Percentiles rank a stretch among this genome's conserved stretches.
phyloP scores from a whole-genome alignment of 2,888 invertebrate species.

The Heliconius ethilla region DNA sequence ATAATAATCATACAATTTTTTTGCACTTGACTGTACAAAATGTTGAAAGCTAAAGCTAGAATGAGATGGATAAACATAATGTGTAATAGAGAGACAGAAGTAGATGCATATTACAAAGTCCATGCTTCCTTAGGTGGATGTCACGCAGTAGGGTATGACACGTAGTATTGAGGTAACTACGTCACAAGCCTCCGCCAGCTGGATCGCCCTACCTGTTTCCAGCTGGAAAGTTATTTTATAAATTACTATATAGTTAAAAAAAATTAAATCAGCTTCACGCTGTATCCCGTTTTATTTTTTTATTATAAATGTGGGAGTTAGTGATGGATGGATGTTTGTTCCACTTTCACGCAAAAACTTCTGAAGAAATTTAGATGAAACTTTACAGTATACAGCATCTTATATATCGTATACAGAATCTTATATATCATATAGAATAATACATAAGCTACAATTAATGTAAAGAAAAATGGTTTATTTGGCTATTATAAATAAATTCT shows the following conservation, averaged over 20 bases:
- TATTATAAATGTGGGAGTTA: too few species aligned
- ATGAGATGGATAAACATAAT: not conserved
- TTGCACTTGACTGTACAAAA: slow-evolving; percentile 8
- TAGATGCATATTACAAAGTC: not conserved
- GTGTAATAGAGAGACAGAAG: not conserved
- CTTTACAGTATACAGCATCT: too few species aligned
- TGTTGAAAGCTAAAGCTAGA: not conserved
- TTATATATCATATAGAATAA: too few species aligned
- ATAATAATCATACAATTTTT: not conserved
- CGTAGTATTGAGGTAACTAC: slow-evolving; percentile 71
- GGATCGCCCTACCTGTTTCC: slow-evolving; percentile 60
- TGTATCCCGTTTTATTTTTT: not conserved
- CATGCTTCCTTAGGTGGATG: slow-evolving; percentile 48
- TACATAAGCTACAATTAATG: too few species aligned
- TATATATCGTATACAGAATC: not conserved
- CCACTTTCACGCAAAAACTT: too few species aligned
- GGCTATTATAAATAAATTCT: too few species aligned
- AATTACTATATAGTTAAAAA: not conserved
- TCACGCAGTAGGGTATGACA: slow-evolving; percentile 73
- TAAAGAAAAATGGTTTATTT: too few species aligned
- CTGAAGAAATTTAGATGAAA: too few species aligned
- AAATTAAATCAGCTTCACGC: not conserved
- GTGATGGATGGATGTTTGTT: too few species aligned
- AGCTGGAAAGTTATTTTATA: slow-evolving; percentile 53
- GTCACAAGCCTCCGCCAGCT: slow-evolving; percentile 62